Percentiles rank a stretch among this genome's conserved stretches.
These are phyloP conservation scores for Neogobius melanostomus DNA, from an alignment of 2,113 vertebrate genomes.

Conservation along the genomic window DNA sequence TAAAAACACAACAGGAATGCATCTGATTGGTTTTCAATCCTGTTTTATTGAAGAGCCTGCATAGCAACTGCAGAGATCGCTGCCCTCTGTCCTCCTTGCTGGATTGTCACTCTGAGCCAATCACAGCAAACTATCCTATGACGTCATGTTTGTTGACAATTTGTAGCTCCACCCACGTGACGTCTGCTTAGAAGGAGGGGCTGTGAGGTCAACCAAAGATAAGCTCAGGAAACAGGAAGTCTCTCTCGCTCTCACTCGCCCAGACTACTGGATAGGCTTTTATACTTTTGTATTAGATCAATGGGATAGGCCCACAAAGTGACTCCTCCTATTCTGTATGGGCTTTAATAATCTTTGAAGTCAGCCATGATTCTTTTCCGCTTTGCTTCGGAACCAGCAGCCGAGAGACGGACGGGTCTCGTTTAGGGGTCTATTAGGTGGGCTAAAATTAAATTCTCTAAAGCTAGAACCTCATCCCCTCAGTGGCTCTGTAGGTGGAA, in stretches of 20 bases:
- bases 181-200: conserved; percentile 51
- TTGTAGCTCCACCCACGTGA: conserved; percentile 51
- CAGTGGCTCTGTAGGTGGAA: conserved; percentile 9
- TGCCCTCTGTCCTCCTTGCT: conserved; percentile 2
- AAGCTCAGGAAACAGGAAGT: rapidly evolving
- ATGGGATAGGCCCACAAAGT: neutral
- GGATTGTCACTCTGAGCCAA: conserved; percentile 54
- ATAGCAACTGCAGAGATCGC: conserved; percentile 61
- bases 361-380: neutral
- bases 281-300: too few species aligned
- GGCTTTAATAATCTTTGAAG: conserved; percentile 22
- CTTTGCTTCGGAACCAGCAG: conserved; percentile 17
- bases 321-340: neutral
- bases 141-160: conserved; percentile 67
- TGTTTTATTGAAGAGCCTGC: conserved; percentile 46
- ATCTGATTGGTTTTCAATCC: too few species aligned
- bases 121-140: conserved; percentile 44
- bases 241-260: neutral
- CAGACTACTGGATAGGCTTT: too few species aligned
- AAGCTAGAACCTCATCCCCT: neutral
- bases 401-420: conserved; percentile 27
- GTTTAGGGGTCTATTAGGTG: conserved; percentile 32
- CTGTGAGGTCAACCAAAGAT: neutral
- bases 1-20: too few species aligned
- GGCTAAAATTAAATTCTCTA: conserved; percentile 33